Conservation (phyloP, 2,797 vertebrate genomes). For the Fringilla coelebs region DNA sequence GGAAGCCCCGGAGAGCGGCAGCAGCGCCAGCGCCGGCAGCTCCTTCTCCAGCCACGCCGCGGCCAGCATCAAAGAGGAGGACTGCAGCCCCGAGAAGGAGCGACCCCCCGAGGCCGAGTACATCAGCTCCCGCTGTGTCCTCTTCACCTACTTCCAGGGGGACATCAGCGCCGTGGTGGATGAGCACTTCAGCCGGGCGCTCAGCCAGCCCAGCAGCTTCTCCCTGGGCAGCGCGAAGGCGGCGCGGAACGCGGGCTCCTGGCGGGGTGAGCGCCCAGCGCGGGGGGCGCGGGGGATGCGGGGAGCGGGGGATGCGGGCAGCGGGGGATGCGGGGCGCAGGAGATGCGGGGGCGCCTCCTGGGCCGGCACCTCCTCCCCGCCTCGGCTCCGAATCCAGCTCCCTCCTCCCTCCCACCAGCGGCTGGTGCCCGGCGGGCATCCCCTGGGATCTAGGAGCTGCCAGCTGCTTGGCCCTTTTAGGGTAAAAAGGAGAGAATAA, state of each 20-base stretch:
- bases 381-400: not conserved
- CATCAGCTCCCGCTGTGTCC: slow-evolving; percentile 91
- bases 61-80: slow-evolving; percentile 91
- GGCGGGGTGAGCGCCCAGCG: slow-evolving; percentile 77
- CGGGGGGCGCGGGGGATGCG: rapidly evolving
- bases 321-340: no score
- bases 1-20: slow-evolving; percentile 84
- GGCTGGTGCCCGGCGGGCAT: not conserved
- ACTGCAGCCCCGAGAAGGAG: slow-evolving; percentile 89
- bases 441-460: not conserved
- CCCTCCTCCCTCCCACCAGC: no score
- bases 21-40: slow-evolving; percentile 70
- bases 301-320: not conserved
- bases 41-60: slow-evolving; percentile 79
- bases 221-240: slow-evolving; percentile 79
- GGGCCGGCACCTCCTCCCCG: not conserved
- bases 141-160: slow-evolving; percentile 97
- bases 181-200: slow-evolving; percentile 95
- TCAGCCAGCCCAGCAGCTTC: slow-evolving; percentile 88
- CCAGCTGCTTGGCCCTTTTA: not conserved
- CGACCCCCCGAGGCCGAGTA: slow-evolving; percentile 93
- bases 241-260: slow-evolving; percentile 76
- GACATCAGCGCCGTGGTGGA: slow-evolving; percentile 97
- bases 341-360: rapidly evolving
- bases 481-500: not conserved